Base-by-base conservation (phyloP, 2,113 vertebrate species). In the Onychostoma macrolepis region DNA sequence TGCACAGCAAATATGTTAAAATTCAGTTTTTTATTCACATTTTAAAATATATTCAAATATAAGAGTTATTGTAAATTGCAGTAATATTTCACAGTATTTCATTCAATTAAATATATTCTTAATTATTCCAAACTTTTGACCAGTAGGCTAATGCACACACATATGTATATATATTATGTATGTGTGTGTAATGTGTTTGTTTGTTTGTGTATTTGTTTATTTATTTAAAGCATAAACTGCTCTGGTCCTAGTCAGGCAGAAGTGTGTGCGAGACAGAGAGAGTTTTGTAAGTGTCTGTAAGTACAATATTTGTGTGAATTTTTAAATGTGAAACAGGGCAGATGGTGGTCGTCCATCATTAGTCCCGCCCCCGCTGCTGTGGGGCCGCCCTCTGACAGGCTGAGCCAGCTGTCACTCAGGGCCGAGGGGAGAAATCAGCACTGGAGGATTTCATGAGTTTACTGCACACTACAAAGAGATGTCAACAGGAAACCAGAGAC, bases 301-400 rank as follows among this genome's bases (percentile, higher is more conserved):
- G 56, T 61, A n/a, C 56, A 61, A 10, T 36, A 24, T 67, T 41
- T 69, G 72, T 74, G 50, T 6, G 19, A 65, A 87, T 67, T 82
- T 61, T 26, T 15, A 72, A 61, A 72, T 89, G 7, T 89, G 80
- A 88, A 43, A 61, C 81, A 86, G 84, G 85, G 84, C 85, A 88
- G 75, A 87, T 90, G 91, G 88, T 48, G 81, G 83, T 82, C 28
- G 76, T 85, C 87, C 50, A 91, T 91, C 89, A 87, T 67, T 21
- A 30, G 74, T 28, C 84, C 84, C 74, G 8, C 41, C 84, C 33
- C 41, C 10, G 38, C 72, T 33, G 74, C 53, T 77, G 72, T 24
- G 74, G 3, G 72, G 9, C 74, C 19, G 12, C 10, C 6, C 38
- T 65, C 3, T 77, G 53, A 85, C 15, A 45, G 74, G 83, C 53